Evolutionary conservation across 2,888 invertebrate genomes (phyloP), one percentile per base, ranked within the genome.

Genomic region (Ditylenchus weischeri): DNA sequence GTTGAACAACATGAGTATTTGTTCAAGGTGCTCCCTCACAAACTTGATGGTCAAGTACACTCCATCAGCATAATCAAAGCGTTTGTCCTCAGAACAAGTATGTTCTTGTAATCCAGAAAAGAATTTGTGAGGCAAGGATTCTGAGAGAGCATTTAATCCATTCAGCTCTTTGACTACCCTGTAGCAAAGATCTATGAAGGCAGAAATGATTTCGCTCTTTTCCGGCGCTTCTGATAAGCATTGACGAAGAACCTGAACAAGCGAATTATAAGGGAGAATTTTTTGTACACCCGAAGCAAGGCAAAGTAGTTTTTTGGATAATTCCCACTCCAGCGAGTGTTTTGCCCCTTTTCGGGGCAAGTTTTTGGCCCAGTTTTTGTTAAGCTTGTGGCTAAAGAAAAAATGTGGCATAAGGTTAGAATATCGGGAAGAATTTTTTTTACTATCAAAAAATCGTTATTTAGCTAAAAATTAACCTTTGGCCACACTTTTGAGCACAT

Each of bases 31-130:
- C 7, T 66, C 66, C 13, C 57, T 67, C 13, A 66, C 50, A 21
- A 66, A 66, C 54, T 66, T 66, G 19, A 66, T 19, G 10, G 57
- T 66, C 21, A 54, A 15, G 29, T 66, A 66, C 21, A 66, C 57
- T 18, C 66, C 43, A 38, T 62, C 66, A 19, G 63, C 63, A 36
- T 49, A 54, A 29, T 66, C 66, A 36, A n/a, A 50, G 19, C 21
- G n/a, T 54, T 10, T 51, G 7, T 64, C 65, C 38, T 21, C 15
- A 10, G 58, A 21, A n/a, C 47, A 62, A 8, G 10, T 11, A 21
- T 38, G 23, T 19, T 23, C 48, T 13, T 38, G 48, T 6, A 13
- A 48, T 13, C 11, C 59, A 35, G 36, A 57, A 59, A 64, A 36
- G 23, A 61, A 64, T 10, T 21, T 36, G 19, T 29, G 48, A 8